Base-by-base conservation (phyloP, 2,113 vertebrate species). In the Microtus montanus region DNA sequence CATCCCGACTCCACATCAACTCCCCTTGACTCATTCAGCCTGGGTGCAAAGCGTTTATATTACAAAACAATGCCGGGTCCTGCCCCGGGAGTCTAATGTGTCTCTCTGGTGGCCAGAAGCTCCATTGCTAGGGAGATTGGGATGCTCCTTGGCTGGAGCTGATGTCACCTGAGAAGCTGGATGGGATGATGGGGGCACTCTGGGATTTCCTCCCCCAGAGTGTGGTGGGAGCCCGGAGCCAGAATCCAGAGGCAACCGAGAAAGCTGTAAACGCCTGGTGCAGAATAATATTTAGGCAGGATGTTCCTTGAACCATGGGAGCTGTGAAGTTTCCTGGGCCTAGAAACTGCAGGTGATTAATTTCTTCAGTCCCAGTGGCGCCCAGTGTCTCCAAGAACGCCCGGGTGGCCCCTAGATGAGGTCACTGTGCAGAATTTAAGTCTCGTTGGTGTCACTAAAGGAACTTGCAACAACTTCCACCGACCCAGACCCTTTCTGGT, bases 1-100 rank as follows among this genome's bases (percentile, higher is more conserved):
- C 98, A 91, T 97, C 66, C 63, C 96, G 97, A 98, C 98, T 98
- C 96, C 97, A 96, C 98, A 98, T 98, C 98, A 97, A 97, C 97
- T 95, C 96, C 96, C 97, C 97, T 13, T 98, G 98, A 98, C 98
- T 98, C 96, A 44, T 96, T 98, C 94, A 96, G 97, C 98, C 97
- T 94, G 95, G 96, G 94, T 96, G 97, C 97, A 98, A 98, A 98
- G 98, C 90, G 95, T 97, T 98, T 97, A 96, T 96, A 94, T 98
- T 98, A 98, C 98, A 98, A 97, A 98, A 98, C 93, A 97, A 96
- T 79, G 2, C 10, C 73, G 96, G 96, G 97, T 97, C 94, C 83
- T 95, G 47, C 96, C 94, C 94, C 24, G 11, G 61, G 83, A 87
- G 89, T 94, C 93, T 97, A 95, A 17, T 44, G 13, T 94, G 93